Conservation (phyloP, 2,888 invertebrate genomes). For the Eulithis testata region DNA sequence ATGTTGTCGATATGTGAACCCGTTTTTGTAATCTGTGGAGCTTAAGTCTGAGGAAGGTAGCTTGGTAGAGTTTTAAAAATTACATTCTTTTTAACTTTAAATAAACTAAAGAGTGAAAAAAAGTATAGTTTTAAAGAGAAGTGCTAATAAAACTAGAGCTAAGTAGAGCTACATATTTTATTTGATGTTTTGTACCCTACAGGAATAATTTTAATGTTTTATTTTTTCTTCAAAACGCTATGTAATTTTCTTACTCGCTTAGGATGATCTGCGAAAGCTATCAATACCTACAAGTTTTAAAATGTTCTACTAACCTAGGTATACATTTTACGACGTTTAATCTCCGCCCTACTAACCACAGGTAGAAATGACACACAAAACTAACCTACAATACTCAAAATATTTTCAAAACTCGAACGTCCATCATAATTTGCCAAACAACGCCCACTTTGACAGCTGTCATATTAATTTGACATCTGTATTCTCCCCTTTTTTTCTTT, state of each 20-base stretch:
- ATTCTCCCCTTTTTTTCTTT: slow-evolving; percentile 53
- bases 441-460: slow-evolving; percentile 77
- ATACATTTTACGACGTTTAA: not conserved
- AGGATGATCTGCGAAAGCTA: too few species aligned
- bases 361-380: slow-evolving; percentile 48
- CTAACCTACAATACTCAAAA: slow-evolving; percentile 51
- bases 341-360: slow-evolving; percentile 25
- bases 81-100: too few species aligned
- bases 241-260: too few species aligned
- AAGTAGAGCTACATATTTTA: too few species aligned
- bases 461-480: slow-evolving; percentile 75
- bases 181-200: too few species aligned
- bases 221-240: too few species aligned
- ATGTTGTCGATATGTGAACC: slow-evolving; percentile 35
- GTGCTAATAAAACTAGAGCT: too few species aligned
- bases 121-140: too few species aligned
- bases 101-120: too few species aligned
- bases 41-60: slow-evolving; percentile 17
- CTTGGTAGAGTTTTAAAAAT: slow-evolving; percentile 4
- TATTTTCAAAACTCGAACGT: slow-evolving; percentile 56
- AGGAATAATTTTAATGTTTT: too few species aligned
- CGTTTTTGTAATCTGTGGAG: slow-evolving; percentile 36
- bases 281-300: not conserved
- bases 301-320: too few species aligned
- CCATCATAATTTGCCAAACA: slow-evolving; percentile 67